A percentile compares a stretch with the other conserved stretches of the same genome.
These are phyloP conservation scores for Phoxinus dragarum DNA, from an alignment of 2,797 vertebrate genomes.

Conservation along the genomic window DNA sequence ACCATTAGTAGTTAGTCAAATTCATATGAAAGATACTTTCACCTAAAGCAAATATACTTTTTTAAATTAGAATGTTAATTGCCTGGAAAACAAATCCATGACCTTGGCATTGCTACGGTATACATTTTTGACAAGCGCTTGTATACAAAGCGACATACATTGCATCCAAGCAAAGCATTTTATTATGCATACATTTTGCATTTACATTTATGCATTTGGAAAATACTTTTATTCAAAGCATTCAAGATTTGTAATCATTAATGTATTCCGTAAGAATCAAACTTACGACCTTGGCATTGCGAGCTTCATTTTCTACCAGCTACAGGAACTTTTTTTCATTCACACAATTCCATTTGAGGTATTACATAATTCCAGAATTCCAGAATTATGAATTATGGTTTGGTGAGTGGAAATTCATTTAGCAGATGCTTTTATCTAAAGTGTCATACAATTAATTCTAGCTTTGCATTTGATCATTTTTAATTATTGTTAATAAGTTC, in stretches of 20 bases:
- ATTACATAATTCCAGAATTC: not conserved
- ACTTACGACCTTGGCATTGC: not conserved
- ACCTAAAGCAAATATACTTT: not conserved
- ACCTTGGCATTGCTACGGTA: not conserved
- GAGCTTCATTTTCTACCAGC: not conserved
- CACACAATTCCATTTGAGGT: not conserved
- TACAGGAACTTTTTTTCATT: not conserved
- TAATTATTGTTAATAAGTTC: not conserved
- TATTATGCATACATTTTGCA: not conserved
- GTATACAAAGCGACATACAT: not conserved
- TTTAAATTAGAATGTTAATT: not conserved
- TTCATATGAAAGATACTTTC: not conserved
- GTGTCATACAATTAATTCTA: not conserved
- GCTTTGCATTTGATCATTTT: not conserved
- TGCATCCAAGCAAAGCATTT: not conserved
- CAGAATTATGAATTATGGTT: not conserved
- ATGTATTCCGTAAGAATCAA: not conserved
- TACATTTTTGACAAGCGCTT: not conserved
- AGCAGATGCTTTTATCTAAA: not conserved
- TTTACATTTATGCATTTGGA: not conserved
- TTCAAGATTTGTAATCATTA: conserved; percentile 2
- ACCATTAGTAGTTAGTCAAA: not conserved
- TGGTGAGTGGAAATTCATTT: conserved; percentile 42
- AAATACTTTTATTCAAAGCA: not conserved
- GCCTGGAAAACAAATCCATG: not conserved